Percentiles rank a stretch among this genome's conserved stretches.
Evolutionary conservation across 2,888 invertebrate genomes (phyloP).

Genomic region (Himalopsyche kuldschensis): DNA sequence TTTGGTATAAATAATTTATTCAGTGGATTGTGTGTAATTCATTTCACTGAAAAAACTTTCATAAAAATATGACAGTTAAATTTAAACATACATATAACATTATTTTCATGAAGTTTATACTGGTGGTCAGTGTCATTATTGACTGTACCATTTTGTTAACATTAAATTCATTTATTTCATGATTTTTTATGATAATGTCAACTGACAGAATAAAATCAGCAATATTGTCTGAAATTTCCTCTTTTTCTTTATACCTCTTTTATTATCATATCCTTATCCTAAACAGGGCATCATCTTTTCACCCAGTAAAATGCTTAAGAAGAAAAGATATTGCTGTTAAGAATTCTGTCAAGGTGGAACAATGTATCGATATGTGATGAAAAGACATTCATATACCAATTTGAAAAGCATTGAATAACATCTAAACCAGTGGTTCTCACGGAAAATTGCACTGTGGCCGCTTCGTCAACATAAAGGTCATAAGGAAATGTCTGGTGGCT

Average conservation of each 20-base stretch:
- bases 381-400: no score
- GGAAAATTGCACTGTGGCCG: no score
- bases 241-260: constrained; percentile 8
- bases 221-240: constrained; percentile 19
- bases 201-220: constrained; percentile 25
- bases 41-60: background rate
- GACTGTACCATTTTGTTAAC: constrained; percentile 20
- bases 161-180: constrained; percentile 27
- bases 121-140: background rate
- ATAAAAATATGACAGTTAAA: background rate
- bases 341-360: no score
- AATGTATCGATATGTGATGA: no score
- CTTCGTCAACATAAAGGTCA: no score
- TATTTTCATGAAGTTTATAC: background rate
- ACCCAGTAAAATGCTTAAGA: no score
- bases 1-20: background rate
- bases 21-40: background rate
- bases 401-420: no score
- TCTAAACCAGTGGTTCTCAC: no score
- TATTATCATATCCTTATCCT: background rate
- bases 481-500: no score
- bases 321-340: no score
- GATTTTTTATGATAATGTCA: constrained; percentile 32
- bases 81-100: background rate
- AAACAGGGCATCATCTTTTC: no score